Percentiles rank a stretch among this genome's conserved stretches.
phyloP scores from a whole-genome alignment of 2,113 vertebrate genomes.

The Thermophis baileyi region DNA sequence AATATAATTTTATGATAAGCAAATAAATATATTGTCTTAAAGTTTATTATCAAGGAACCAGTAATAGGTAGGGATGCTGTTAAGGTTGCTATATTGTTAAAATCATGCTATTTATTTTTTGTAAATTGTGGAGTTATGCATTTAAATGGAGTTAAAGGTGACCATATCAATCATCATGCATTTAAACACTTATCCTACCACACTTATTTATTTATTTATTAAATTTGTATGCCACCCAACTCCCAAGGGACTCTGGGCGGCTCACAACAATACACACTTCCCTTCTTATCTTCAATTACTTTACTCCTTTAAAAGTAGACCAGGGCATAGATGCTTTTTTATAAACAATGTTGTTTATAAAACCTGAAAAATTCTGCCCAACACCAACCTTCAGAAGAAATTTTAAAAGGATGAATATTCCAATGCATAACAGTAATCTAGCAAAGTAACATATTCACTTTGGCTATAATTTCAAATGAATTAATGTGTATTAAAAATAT shows the following conservation, averaged over 20 bases:
- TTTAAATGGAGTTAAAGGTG: slow-evolving; percentile 25
- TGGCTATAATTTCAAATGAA: slow-evolving; percentile 46
- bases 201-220: too few relatives aligned
- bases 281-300: slow-evolving; percentile 26
- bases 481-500: slow-evolving; percentile 52
- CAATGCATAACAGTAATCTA: slow-evolving; percentile 25
- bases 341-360: not conserved
- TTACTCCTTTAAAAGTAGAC: slow-evolving; percentile 19
- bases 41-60: not conserved
- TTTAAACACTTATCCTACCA: slow-evolving; percentile 36
- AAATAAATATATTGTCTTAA: not conserved
- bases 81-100: not conserved
- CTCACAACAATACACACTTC: too few relatives aligned
- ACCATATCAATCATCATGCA: slow-evolving; percentile 12
- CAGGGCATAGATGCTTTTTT: slow-evolving; percentile 1
- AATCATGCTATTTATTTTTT: not conserved
- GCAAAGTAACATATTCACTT: slow-evolving; percentile 35
- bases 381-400: not conserved
- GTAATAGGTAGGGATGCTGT: not conserved
- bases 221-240: too few relatives aligned
- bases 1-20: not conserved
- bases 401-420: too few relatives aligned
- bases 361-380: slow-evolving; percentile 18
- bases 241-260: too few relatives aligned
- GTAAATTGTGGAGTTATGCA: not conserved